Base-by-base conservation (phyloP, 2,888 invertebrate genomes). In the Napeogenes sylphis region DNA sequence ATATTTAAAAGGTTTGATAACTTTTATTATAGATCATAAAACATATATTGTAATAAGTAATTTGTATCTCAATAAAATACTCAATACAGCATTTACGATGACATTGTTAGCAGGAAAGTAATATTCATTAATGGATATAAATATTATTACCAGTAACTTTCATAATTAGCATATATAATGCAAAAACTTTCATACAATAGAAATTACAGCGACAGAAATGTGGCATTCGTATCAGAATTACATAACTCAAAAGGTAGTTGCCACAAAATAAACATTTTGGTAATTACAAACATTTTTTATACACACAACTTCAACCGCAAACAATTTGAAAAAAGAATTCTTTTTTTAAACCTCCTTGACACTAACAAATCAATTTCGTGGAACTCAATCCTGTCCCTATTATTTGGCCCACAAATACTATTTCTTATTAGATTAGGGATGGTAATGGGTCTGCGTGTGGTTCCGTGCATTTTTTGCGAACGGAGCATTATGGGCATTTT, bases 391-490 rank as follows among this genome's bases (percentile, higher is more conserved):
- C 21, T 21, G 21, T 72, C 79, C 77, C 70, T 80, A 82, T 79
- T 80, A 81, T 76, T 70, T 72, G 70, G 76, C 74, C 71, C 77
- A 75, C 79, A 85, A 82, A 85, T 87, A 85, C 79, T 78, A 74
- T 79, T 78, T 79, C 63, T 79, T 83, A 87, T 84, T 84, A 84
- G 77, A 85, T 85, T 82, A 82, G 78, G 78, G 75, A 75, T 73
- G 77, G 85, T 87, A 87, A 84, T 78, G 81, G 77, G 77, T 75
- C 73, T 83, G 87, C 80, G 87, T 88, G 90, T 85, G 88, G 87
- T 79, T 82, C 76, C 71, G 63, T 71, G 80, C 85, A 67, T 87
- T 85, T 85, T 82, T 85, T 84, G 77, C 79, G 71, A 80, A 76
- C 21, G 21, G 82, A 82, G 78, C 81, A 78, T 82, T 83, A 82